A percentile compares a stretch with the other conserved stretches of the same genome.
Conservation (phyloP, 2,888 invertebrate genomes). For the Calephelis perditalis region DNA sequence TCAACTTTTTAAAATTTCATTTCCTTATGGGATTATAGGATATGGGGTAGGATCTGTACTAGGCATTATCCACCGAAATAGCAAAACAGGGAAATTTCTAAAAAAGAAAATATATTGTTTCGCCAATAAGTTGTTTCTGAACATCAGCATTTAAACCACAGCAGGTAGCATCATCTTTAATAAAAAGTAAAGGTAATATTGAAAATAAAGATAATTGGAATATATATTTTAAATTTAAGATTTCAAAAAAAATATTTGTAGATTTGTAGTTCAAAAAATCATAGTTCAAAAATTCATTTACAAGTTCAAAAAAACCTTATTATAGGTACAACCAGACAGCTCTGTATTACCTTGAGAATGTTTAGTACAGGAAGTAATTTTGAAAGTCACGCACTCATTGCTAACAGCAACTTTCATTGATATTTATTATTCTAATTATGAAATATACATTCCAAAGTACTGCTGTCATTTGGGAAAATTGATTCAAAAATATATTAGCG, state of each 20-base stretch:
- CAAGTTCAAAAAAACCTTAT: conserved; percentile 1
- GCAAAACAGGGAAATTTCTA: too few relatives aligned
- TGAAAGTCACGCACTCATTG: conserved; percentile 22
- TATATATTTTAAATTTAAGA: neutral
- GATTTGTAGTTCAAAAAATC: neutral
- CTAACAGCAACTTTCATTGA: conserved; percentile 21
- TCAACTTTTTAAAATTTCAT: too few relatives aligned
- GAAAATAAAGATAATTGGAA: too few relatives aligned
- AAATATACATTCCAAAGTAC: conserved; percentile 15
- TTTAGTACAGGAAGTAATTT: conserved; percentile 23
- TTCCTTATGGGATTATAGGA: too few relatives aligned
- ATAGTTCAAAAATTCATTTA: neutral
- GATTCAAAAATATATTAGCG: conserved; percentile 4
- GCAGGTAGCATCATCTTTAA: too few relatives aligned
- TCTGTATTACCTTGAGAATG: conserved; percentile 24
- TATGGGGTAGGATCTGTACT: too few relatives aligned
- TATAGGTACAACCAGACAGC: conserved; percentile 6
- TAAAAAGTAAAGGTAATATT: too few relatives aligned
- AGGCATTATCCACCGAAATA: too few relatives aligned
- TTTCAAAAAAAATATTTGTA: conserved; percentile 1
- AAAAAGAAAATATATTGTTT: too few relatives aligned
- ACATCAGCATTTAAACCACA: too few relatives aligned
- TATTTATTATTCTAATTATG: conserved; percentile 19
- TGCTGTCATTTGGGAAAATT: conserved; percentile 4
- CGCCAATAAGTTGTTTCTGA: too few relatives aligned